A percentile compares a stretch with the other conserved stretches of the same genome.
These are phyloP conservation scores for Pica pica DNA, from an alignment of 2,113 vertebrate species.

Conservation along the genomic window DNA sequence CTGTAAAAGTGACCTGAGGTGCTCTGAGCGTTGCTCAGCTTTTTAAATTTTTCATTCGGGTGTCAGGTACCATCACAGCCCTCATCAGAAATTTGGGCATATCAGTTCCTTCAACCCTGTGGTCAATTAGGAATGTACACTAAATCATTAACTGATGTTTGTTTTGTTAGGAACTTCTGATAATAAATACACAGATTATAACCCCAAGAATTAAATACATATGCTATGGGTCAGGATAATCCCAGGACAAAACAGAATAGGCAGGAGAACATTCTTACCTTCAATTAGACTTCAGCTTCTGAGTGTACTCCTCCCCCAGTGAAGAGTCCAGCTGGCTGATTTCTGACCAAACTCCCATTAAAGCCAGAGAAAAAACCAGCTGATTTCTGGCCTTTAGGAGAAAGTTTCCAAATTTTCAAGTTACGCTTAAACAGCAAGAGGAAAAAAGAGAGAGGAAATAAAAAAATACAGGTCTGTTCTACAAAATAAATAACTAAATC, in stretches of 20 bases:
- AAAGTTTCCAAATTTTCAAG: background rate
- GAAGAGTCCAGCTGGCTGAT: background rate
- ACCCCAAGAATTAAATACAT: background rate
- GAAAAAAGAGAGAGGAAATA: background rate
- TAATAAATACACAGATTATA: background rate
- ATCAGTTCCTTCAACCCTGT: background rate
- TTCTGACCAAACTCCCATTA: background rate
- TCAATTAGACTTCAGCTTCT: background rate
- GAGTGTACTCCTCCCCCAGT: background rate
- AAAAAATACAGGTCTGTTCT: background rate
- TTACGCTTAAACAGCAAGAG: background rate
- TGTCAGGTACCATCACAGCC: background rate
- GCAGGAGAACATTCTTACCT: background rate
- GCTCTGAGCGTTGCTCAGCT: background rate
- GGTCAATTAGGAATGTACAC: background rate
- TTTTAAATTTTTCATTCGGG: background rate
- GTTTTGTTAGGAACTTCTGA: background rate
- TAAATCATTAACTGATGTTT: background rate
- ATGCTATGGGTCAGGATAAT: background rate
- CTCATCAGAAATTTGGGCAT: background rate
- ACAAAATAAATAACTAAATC: background rate
- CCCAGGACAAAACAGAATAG: background rate
- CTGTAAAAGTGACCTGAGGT: background rate
- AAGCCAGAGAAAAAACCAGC: background rate
- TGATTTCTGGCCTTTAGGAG: background rate